phyloP scores from a whole-genome alignment of 2,888 invertebrate genomes.

The Platyscelio sp. region DNA sequence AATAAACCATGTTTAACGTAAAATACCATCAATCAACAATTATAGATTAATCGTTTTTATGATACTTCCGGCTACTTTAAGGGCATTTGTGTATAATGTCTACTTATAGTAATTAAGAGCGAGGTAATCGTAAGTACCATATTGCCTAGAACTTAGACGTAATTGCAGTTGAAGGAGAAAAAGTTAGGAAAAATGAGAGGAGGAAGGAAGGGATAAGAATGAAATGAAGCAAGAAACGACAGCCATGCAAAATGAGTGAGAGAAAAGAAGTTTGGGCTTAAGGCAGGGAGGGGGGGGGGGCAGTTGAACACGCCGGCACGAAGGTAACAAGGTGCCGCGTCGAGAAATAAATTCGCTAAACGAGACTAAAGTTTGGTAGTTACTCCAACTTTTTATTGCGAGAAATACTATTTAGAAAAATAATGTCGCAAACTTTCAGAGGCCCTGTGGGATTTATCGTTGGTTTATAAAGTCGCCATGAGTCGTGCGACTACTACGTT shows the following conservation, averaged over 20 bases:
- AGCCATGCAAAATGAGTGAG: constrained; percentile 71
- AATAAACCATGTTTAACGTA: too few species aligned
- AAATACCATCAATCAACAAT: too few species aligned
- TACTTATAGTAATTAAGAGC: constrained; percentile 77
- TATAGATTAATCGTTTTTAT: too few species aligned
- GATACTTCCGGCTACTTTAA: too few species aligned
- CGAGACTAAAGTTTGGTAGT: constrained; percentile 82
- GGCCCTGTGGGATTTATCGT: constrained; percentile 74
- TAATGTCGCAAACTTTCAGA: constrained; percentile 79
- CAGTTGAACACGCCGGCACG: constrained; percentile 63
- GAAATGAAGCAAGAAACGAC: constrained; percentile 67
- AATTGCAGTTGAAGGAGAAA: constrained; percentile 58
- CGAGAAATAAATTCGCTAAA: constrained; percentile 81
- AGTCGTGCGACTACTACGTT: constrained; percentile 62
- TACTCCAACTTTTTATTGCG: constrained; percentile 81
- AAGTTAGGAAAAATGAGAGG: constrained; percentile 38
- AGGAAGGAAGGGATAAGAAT: constrained; percentile 60
- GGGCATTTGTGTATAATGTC: too few species aligned
- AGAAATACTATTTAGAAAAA: constrained; percentile 83
- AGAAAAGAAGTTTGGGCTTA: constrained; percentile 62
- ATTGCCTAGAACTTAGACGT: constrained; percentile 58
- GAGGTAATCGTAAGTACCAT: constrained; percentile 73
- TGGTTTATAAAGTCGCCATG: constrained; percentile 72
- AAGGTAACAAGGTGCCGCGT: constrained; percentile 74
- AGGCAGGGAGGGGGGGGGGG: constrained; percentile 58